Base-by-base conservation (phyloP, 2,113 vertebrate species). In the Saguinus imperator region DNA sequence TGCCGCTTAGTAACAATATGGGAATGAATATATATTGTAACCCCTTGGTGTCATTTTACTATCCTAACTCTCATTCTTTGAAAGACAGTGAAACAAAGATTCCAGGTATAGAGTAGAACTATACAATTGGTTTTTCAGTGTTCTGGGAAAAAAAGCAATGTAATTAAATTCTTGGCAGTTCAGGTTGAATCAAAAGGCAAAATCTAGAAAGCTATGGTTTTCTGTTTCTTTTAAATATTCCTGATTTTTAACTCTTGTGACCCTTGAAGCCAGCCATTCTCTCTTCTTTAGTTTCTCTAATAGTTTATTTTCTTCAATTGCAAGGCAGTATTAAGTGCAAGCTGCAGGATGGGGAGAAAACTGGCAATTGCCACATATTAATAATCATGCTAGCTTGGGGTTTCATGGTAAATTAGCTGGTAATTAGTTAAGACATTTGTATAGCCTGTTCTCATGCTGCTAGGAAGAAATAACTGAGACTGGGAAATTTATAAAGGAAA, bases 201-300 rank as follows among this genome's bases (percentile, higher is more conserved):
- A 89, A 77, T 68, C 13, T 23, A 84, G 58, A 79, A 43, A 57
- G 11, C 12, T 40, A 7, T 68, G 3, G 1, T 86, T 84, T 93
- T 77, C n/a, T 4, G 25, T 82, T 89, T 89, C 50, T 91, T 89
- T 73, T 55, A 66, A 96, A 52, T 94, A 37, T 32, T 80, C n/a
- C 87, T 61, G 10, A 57, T 70, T 89, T 89, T 97, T 35, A 95
- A 68, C 37, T 40, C 29, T 17, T n/a, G 29, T 82, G 27, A 80
- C 23, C 32, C 5, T 80, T 61, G 21, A 79, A 76, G 8, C 8
- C 43, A 79, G 17, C 5, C 2, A 27, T 89, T 68, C 14, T 66
- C 23, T 87, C 48, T 70, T 83, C 6, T 57, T 35, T 64, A 9
- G 21, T n/a, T 75, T 85, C 23, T 76, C 80, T 27, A 88, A 18